These are phyloP conservation scores for Noctuana brunneofusca DNA, from an alignment of 2,888 invertebrate species.

Conservation along the genomic window DNA sequence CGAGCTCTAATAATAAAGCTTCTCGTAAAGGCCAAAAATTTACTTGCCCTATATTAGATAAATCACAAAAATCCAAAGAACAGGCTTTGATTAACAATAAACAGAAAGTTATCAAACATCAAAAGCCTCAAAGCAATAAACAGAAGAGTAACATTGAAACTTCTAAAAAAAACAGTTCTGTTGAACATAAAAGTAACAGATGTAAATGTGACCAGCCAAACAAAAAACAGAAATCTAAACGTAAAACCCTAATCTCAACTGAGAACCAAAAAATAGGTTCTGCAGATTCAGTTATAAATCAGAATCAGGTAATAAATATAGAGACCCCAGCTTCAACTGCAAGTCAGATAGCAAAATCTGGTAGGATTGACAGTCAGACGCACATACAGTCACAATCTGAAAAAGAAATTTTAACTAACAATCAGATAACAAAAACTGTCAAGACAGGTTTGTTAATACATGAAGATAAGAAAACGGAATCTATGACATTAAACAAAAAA, in stretches of 20 bases:
- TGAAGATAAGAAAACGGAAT: neutral
- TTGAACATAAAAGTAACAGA: neutral
- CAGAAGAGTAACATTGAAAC: neutral
- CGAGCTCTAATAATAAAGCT: neutral
- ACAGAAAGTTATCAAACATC: conserved; percentile 8
- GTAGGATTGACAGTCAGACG: neutral
- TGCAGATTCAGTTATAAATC: neutral
- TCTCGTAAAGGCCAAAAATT: conserved; percentile 9
- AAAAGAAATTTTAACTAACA: neutral
- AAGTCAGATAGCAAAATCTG: neutral
- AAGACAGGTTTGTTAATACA: neutral
- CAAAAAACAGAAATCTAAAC: conserved; percentile 17
- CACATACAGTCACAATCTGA: neutral
- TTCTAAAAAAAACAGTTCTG: neutral
- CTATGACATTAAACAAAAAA: conserved; percentile 3
- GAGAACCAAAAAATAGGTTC: neutral
- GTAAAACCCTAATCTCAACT: neutral
- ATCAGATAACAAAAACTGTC: neutral
- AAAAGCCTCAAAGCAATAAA: neutral
- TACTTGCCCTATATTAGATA: neutral
- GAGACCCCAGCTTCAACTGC: neutral
- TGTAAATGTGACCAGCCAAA: conserved; percentile 7
- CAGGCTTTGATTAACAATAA: neutral
- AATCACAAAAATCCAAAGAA: conserved; percentile 8
- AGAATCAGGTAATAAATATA: neutral